A percentile compares a stretch with the other conserved stretches of the same genome.
phyloP scores from a whole-genome alignment of 92 coral and sea anemone genomes.

The Pocillopora meandrina region DNA sequence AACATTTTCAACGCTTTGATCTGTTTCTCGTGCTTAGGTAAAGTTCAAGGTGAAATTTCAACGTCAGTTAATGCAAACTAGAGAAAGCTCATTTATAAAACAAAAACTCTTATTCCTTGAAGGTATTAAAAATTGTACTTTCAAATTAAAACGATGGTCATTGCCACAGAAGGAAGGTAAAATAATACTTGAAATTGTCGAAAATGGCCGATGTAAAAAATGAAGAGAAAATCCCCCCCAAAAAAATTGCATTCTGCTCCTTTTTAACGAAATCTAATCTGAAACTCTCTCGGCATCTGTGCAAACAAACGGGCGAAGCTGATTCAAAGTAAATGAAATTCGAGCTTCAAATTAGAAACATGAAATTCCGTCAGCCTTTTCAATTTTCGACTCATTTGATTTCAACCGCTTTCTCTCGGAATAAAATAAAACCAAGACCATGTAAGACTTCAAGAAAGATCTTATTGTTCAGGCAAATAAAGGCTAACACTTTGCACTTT shows the following conservation, averaged over 20 bases:
- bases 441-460: background rate
- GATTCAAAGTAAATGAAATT: slow-evolving; percentile 13
- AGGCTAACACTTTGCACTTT: background rate
- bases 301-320: slow-evolving; percentile 4
- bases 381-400: background rate
- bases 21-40: slow-evolving; percentile 9
- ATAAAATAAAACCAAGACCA: background rate
- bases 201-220: background rate
- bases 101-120: background rate
- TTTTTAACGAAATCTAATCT: background rate
- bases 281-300: slow-evolving; percentile 10
- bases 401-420: background rate
- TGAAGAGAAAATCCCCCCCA: background rate
- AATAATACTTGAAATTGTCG: background rate
- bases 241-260: background rate
- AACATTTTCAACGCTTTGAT: slow-evolving; percentile 4
- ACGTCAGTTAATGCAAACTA: background rate
- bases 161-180: background rate
- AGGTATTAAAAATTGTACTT: background rate
- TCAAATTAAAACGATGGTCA: slow-evolving; percentile 4
- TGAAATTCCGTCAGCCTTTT: background rate
- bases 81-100: slow-evolving; percentile 2
- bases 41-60: slow-evolving; percentile 2
- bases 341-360: slow-evolving; percentile 20
- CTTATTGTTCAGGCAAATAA: background rate